A percentile compares a stretch with the other conserved stretches of the same genome.
Evolutionary conservation across 2,113 vertebrate species (phyloP).

Genomic region (Lophotis ruficrista): DNA sequence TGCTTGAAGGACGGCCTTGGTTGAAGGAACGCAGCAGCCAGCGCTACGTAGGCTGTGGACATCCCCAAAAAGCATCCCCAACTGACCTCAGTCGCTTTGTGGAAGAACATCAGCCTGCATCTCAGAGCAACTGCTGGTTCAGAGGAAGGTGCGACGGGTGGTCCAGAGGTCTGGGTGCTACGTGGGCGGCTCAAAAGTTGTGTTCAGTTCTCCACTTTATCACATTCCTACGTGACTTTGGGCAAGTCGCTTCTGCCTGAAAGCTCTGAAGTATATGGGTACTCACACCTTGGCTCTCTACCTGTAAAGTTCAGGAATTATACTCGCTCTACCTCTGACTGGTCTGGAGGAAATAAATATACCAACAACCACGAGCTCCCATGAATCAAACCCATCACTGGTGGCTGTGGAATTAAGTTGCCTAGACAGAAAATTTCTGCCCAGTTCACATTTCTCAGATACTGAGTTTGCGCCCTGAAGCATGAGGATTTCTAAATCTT

Average conservation of each 20-base stretch:
- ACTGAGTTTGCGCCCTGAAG: background rate
- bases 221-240: background rate
- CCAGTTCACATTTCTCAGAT: background rate
- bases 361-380: background rate
- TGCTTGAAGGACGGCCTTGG: background rate
- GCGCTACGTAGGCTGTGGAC: fast-evolving
- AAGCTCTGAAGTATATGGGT: background rate
- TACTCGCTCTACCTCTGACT: background rate
- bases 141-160: background rate
- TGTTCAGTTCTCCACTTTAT: background rate
- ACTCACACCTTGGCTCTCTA: background rate
- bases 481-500: background rate
- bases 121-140: background rate
- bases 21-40: background rate
- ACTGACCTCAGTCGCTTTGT: background rate
- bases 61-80: background rate
- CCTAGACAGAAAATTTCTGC: background rate
- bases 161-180: background rate
- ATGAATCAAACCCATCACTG: background rate
- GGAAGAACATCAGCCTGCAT: background rate
- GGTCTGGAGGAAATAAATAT: background rate
- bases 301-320: background rate
- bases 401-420: background rate
- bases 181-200: background rate
- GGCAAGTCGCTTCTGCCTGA: background rate